These are phyloP conservation scores for Brachyhypopomus gauderio DNA, from an alignment of 2,113 vertebrate genomes.

Conservation along the genomic window DNA sequence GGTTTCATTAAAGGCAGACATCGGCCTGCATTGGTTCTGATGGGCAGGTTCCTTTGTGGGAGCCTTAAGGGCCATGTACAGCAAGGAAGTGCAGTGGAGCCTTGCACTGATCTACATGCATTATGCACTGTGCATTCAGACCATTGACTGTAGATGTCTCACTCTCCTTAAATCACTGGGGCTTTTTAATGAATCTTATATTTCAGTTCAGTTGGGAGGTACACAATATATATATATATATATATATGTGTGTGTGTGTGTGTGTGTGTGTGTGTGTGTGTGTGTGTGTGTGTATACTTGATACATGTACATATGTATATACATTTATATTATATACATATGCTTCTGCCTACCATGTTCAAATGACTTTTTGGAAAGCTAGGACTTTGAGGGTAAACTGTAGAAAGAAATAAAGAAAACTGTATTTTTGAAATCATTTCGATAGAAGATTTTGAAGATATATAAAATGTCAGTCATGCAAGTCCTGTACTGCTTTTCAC, in stretches of 20 bases:
- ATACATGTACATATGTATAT: too few species aligned
- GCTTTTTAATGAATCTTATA: constrained; percentile 15
- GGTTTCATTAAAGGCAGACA: constrained; percentile 57
- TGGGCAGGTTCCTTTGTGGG: constrained; percentile 60
- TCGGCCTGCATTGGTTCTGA: constrained; percentile 65
- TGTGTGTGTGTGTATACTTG: too few species aligned
- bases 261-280: too few species aligned
- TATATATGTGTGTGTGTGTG: too few species aligned
- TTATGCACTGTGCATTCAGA: constrained; percentile 58
- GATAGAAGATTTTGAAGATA: constrained; percentile 27
- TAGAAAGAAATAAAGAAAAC: constrained; percentile 2
- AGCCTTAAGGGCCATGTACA: constrained; percentile 46
- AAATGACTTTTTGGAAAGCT: constrained; percentile 14
- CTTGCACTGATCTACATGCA: constrained; percentile 60
- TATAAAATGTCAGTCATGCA: too few species aligned
- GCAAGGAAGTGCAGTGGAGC: constrained; percentile 52
- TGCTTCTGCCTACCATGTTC: not conserved
- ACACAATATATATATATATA: not conserved
- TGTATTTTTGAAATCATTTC: constrained; percentile 7
- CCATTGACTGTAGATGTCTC: constrained; percentile 52
- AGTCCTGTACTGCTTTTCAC: too few species aligned
- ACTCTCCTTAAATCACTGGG: constrained; percentile 22
- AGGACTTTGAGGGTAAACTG: constrained; percentile 21
- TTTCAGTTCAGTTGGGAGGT: constrained; percentile 23
- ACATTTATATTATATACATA: not conserved